These are phyloP conservation scores for Perccottus glenii DNA, from an alignment of 2,113 vertebrate genomes.

Conservation along the genomic window DNA sequence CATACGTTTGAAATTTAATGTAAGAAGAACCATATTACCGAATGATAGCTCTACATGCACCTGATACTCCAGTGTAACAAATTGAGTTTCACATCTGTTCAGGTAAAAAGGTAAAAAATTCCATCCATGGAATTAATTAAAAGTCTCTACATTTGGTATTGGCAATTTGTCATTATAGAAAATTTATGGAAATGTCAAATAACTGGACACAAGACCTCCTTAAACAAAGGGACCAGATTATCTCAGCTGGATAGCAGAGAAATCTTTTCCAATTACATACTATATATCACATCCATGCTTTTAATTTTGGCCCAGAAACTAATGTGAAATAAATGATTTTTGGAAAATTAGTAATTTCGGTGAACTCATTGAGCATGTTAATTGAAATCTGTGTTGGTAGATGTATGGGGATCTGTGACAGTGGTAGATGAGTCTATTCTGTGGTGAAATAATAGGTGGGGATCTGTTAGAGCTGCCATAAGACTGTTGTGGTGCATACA, in stretches of 20 bases:
- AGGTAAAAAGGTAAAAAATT: conserved; percentile 40
- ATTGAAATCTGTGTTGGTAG: conserved; percentile 55
- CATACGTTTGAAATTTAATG: too few relatives aligned
- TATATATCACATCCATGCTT: conserved; percentile 56
- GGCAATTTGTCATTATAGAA: conserved; percentile 58
- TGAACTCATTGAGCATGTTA: conserved; percentile 49
- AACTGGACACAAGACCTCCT: conserved; percentile 28
- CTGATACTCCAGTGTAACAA: conserved; percentile 12
- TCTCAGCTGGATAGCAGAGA: conserved; percentile 24
- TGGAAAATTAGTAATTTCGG: conserved; percentile 53
- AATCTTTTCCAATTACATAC: conserved; percentile 65
- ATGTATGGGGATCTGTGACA: conserved; percentile 39
- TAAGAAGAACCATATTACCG: not conserved
- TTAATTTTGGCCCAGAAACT: conserved; percentile 59
- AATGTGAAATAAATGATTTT: conserved; percentile 58
- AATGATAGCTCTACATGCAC: conserved; percentile 20
- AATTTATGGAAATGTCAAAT: conserved; percentile 45
- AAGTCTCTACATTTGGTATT: conserved; percentile 30
- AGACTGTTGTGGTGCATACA: conserved; percentile 24
- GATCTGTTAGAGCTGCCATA: conserved; percentile 6
- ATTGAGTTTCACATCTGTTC: conserved; percentile 32
- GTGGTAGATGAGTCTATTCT: conserved; percentile 51
- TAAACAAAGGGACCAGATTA: conserved; percentile 38
- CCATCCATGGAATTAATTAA: conserved; percentile 62
- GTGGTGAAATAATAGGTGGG: conserved; percentile 17